Evolutionary conservation across 2,888 invertebrate species (phyloP), one percentile per base, ranked within the genome.

Genomic region (Tryphoninae sp.): DNA sequence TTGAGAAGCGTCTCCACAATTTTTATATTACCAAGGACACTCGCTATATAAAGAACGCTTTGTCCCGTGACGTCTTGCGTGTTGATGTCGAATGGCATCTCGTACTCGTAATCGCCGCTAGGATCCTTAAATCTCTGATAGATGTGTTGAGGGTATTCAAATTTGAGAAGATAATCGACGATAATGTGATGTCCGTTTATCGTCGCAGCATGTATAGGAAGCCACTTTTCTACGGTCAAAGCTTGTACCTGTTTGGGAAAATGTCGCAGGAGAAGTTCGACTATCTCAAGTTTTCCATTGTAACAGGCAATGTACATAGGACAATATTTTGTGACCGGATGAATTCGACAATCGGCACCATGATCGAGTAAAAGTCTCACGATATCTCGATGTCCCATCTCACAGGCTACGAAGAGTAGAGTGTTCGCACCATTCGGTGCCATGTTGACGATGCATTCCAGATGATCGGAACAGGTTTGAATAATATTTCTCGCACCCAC

Each of bases 41-140:
- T 96, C 11, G 98, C 97, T 82, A 98, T 95, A 92, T 98, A 98
- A 11, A 99, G 93, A 73, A 98, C 96, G 83, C 96, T 98, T 92
- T 98, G 98, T 0, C 97, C 97, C 40, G 96, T 96, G 2, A 96
- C 97, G 92, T 98, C 98, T 85, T 96, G 95, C 61, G 96, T 95
- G 92, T 99, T 99, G 67, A 98, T 94, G 92, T 99, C 98, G 90
- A 98, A 98, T n/a, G 98, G 95, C 91, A 96, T 94, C 26, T 94
- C 94, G 93, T 97, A 99, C 90, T 97, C 96, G 94, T 95, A 96
- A 75, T 95, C 94, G 19, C 96, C 96, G 1, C 94, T 93, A 49
- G 94, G 93, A 89, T 97, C 97, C 76, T 95, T 93, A 87, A 94
- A 95, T 88, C 94, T 94, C 82, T 94, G 93, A 88, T 95, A 92